Base-by-base conservation (phyloP, 1,140 invertebrate species). In the Himalopsyche phryganea region DNA sequence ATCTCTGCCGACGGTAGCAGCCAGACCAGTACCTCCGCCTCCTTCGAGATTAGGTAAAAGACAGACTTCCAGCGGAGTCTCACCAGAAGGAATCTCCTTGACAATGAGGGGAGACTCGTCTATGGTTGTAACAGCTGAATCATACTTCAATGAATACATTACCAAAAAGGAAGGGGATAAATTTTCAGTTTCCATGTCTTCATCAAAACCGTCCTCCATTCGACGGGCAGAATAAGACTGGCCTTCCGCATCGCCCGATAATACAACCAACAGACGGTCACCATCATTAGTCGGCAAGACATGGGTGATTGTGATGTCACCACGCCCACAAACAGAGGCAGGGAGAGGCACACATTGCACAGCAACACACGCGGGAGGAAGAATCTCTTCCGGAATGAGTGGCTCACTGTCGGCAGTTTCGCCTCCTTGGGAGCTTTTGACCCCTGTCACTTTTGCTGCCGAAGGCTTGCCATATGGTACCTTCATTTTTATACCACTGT, bases 31-130 rank as follows among this genome's bases (percentile, higher is more conserved):
- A 3, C 72, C 69, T 9, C 70, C 65, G 65, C 77, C 74, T 49
- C 69, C 70, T 61, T 81, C 80, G 32, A 77, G 70, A 44, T 75
- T 69, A 1, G 87, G 87, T 47, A 90, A 69, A 28, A 90, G 72
- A 45, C 81, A 82, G 10, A 89, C 73, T 63, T 89, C 85, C 9
- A 84, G 68, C 0, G 87, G 88, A 47, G 81, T 82, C 60, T 88
- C 85, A 36, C 78, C 75, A 32, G 73, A 76, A 14, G 78, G 74
- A 40, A 90, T 72, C 65, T 86, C 85, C 65, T 83, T 80, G 15
- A 81, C 77, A 23, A 79, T 71, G 2, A 86, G 73, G 1, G 86
- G 85, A 63, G 83, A 81, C 44, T 85, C 80, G 3, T 80, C 72
- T 20, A 86, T 66, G 60, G 79, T 80, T 0, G 83, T 79, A 15